These are phyloP conservation scores for Brachionus angularis DNA, from an alignment of 1,140 invertebrate genomes.

Conservation along the genomic window DNA sequence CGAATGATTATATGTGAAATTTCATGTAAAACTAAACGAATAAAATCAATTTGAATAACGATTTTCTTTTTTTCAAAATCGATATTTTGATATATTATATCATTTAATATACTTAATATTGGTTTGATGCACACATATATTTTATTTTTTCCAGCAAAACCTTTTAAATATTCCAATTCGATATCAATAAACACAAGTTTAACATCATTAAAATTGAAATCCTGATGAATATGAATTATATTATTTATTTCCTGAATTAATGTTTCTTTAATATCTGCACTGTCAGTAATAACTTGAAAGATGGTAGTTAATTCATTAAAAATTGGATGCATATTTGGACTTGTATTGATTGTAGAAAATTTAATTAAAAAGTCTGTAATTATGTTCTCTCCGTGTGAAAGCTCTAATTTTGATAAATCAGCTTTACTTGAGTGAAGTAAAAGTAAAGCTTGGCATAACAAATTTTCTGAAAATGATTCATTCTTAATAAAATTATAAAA, in stretches of 20 bases:
- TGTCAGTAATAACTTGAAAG: too few species aligned
- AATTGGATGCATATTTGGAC: background rate
- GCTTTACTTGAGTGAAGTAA: constrained; percentile 14
- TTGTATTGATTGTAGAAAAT: background rate
- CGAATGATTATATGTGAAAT: background rate
- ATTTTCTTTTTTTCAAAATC: constrained; percentile 22
- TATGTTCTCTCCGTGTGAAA: background rate
- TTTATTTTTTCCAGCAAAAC: constrained; percentile 14
- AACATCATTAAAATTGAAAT: background rate
- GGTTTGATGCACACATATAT: constrained; percentile 16
- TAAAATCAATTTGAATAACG: constrained; percentile 17
- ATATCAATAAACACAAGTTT: background rate
- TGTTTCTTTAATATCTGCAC: too few species aligned
- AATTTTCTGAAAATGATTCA: background rate
- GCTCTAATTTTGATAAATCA: background rate
- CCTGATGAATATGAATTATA: background rate
- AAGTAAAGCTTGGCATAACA: constrained; percentile 11
- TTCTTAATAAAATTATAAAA: constrained; percentile 12
- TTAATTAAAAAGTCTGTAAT: background rate
- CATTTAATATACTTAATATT: too few species aligned
- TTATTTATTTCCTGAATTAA: too few species aligned
- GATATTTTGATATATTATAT: too few species aligned
- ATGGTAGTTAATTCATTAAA: too few species aligned
- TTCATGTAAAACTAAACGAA: constrained; percentile 7
- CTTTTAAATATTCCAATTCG: background rate